These are phyloP conservation scores for Agonopterix alstromeriana DNA, from an alignment of 2,888 invertebrate genomes.

Conservation along the genomic window DNA sequence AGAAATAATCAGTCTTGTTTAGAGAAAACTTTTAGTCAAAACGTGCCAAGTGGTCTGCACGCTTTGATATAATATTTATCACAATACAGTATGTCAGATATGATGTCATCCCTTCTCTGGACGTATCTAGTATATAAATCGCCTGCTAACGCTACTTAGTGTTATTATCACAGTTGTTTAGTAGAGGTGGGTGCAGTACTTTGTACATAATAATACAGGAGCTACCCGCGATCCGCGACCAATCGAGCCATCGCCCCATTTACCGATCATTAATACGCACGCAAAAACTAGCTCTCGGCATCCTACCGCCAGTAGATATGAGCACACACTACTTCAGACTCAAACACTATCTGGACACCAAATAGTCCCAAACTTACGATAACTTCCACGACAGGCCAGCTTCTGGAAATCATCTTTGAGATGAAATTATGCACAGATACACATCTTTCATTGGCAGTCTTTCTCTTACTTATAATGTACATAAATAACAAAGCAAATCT, in stretches of 20 bases:
- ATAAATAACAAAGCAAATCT: conserved; percentile 66
- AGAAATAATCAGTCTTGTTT: conserved; percentile 79
- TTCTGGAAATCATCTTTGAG: conserved; percentile 59
- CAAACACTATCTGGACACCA: conserved; percentile 28
- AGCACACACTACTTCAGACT: conserved; percentile 17
- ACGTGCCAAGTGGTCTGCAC: conserved; percentile 49
- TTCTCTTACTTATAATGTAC: conserved; percentile 71
- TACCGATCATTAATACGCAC: conserved; percentile 45
- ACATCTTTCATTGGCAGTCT: conserved; percentile 69
- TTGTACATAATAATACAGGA: conserved; percentile 74
- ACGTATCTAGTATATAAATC: conserved; percentile 76
- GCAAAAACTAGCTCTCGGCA: conserved; percentile 47
- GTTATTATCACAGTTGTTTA: conserved; percentile 78
- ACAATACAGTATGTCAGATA: conserved; percentile 78
- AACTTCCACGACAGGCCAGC: conserved; percentile 42
- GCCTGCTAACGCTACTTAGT: conserved; percentile 77
- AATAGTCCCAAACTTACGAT: conserved; percentile 35
- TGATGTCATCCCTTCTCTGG: conserved; percentile 78
- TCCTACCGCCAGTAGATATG: conserved; percentile 26
- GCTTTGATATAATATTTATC: conserved; percentile 61
- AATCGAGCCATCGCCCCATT: conserved; percentile 48
- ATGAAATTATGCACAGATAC: conserved; percentile 62
- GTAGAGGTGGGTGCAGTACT: conserved; percentile 78
- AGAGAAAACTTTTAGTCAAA: conserved; percentile 73
- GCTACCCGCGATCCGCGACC: conserved; percentile 62